Conservation (phyloP, 2,888 invertebrate species). For the Leucozona laternaria region DNA sequence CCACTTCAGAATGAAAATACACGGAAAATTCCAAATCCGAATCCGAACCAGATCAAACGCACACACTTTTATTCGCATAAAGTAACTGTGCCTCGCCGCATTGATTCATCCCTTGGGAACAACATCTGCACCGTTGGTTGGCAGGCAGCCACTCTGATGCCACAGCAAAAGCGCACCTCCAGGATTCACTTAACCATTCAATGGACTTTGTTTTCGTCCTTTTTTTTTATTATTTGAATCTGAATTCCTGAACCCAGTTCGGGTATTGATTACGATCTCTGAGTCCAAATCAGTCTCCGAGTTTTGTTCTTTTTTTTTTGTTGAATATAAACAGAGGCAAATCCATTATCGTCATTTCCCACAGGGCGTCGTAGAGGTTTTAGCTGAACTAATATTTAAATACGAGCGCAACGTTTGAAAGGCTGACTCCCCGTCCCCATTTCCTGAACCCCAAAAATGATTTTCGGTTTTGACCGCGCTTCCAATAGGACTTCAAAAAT, state of each 20-base stretch:
- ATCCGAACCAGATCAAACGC: slow-evolving; percentile 41
- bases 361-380: slow-evolving; percentile 64
- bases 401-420: slow-evolving; percentile 35
- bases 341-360: slow-evolving; percentile 71
- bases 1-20: slow-evolving; percentile 70
- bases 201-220: slow-evolving; percentile 40
- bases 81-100: slow-evolving; percentile 38
- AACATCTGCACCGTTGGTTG: slow-evolving; percentile 73
- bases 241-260: slow-evolving; percentile 43
- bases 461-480: slow-evolving; percentile 53
- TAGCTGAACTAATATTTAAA: slow-evolving; percentile 66
- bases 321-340: slow-evolving; percentile 44
- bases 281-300: slow-evolving; percentile 42
- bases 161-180: slow-evolving; percentile 69
- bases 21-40: slow-evolving; percentile 54
- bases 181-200: slow-evolving; percentile 69
- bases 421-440: neutral
- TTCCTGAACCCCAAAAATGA: slow-evolving; percentile 28
- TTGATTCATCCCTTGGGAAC: slow-evolving; percentile 71
- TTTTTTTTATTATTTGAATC: slow-evolving; percentile 46
- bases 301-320: slow-evolving; percentile 26
- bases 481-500: slow-evolving; percentile 60
- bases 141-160: slow-evolving; percentile 53
- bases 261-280: slow-evolving; percentile 73
- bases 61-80: slow-evolving; percentile 14